A percentile compares a stretch with the other conserved stretches of the same genome.
phyloP scores from a whole-genome alignment of 1,140 invertebrate species.

The Ostrea edulis region DNA sequence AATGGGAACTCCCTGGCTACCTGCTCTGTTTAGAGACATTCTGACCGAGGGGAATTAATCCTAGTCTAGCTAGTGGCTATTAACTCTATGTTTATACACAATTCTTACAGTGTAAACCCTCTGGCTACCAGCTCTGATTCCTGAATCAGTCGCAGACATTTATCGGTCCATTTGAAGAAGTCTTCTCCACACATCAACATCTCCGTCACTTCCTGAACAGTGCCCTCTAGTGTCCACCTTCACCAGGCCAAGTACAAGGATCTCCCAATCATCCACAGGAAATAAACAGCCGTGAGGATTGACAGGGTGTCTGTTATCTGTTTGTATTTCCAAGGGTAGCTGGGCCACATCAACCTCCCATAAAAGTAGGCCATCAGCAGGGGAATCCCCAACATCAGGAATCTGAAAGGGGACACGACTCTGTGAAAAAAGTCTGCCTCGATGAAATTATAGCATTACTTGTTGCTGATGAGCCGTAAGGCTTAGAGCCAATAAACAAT shows the following conservation, averaged over 20 bases:
- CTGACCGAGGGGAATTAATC: too few species aligned
- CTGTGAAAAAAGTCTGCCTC: too few species aligned
- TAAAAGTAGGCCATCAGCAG: slow-evolving; percentile 47
- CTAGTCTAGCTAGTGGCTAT: too few species aligned
- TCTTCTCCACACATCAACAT: slow-evolving; percentile 39
- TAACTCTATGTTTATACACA: too few species aligned
- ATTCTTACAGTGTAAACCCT: slow-evolving; percentile 63
- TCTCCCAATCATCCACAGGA: slow-evolving; percentile 18
- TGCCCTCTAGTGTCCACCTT: slow-evolving; percentile 3
- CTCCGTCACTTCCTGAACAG: neutral
- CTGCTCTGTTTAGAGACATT: too few species aligned
- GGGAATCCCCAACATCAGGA: slow-evolving; percentile 39
- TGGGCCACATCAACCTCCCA: slow-evolving; percentile 40
- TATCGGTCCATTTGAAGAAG: slow-evolving; percentile 33
- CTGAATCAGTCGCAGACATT: slow-evolving; percentile 58
- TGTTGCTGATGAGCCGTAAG: too few species aligned
- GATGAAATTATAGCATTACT: too few species aligned
- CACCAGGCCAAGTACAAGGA: neutral
- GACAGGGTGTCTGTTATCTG: slow-evolving; percentile 45
- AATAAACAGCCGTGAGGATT: slow-evolving; percentile 34
- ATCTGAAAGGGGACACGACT: slow-evolving; percentile 10
- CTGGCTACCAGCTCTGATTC: slow-evolving; percentile 59
- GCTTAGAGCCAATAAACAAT: too few species aligned
- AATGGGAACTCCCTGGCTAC: too few species aligned
- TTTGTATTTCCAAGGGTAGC: slow-evolving; percentile 36